Conservation (phyloP, 1,140 invertebrate genomes). For the Ceratoteleas bidentatus region DNA sequence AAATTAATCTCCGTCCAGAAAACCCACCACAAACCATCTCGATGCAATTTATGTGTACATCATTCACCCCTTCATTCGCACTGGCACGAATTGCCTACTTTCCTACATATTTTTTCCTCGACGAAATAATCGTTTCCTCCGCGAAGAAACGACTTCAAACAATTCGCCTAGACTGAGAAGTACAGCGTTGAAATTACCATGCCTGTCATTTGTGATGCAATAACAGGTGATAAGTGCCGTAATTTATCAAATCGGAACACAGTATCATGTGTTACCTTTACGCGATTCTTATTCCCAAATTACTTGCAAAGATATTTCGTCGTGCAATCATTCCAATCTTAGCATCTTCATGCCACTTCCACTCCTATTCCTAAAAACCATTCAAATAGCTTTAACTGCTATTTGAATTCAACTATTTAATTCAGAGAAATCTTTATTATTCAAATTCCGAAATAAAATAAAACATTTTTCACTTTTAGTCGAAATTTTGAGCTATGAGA, state of each 20-base stretch:
- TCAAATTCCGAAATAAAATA: too few relatives aligned
- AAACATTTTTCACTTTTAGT: too few relatives aligned
- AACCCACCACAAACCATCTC: conserved; percentile 3
- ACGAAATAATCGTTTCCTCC: conserved; percentile 47
- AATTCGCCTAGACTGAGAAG: conserved; percentile 23
- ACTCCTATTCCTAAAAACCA: too few relatives aligned
- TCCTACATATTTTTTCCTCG: conserved; percentile 24
- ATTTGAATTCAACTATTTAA: too few relatives aligned
- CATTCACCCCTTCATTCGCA: conserved; percentile 23
- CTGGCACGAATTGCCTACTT: conserved; percentile 32
- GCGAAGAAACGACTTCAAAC: conserved; percentile 31
- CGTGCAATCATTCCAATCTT: too few relatives aligned
- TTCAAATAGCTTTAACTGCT: too few relatives aligned
- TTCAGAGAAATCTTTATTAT: too few relatives aligned
- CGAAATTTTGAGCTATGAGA: too few relatives aligned
- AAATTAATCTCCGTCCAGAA: not conserved
- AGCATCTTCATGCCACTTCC: too few relatives aligned
- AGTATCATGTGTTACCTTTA: too few relatives aligned
- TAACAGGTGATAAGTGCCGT: conserved; percentile 1
- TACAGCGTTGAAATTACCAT: conserved; percentile 12
- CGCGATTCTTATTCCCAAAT: too few relatives aligned
- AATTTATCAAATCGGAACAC: not conserved
- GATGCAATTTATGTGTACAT: conserved; percentile 41
- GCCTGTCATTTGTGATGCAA: not conserved
- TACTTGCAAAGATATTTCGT: too few relatives aligned